A percentile compares a stretch with the other conserved stretches of the same genome.
These are phyloP conservation scores for Danio jaintianensis DNA, from an alignment of 2,797 vertebrate species.

Conservation along the genomic window DNA sequence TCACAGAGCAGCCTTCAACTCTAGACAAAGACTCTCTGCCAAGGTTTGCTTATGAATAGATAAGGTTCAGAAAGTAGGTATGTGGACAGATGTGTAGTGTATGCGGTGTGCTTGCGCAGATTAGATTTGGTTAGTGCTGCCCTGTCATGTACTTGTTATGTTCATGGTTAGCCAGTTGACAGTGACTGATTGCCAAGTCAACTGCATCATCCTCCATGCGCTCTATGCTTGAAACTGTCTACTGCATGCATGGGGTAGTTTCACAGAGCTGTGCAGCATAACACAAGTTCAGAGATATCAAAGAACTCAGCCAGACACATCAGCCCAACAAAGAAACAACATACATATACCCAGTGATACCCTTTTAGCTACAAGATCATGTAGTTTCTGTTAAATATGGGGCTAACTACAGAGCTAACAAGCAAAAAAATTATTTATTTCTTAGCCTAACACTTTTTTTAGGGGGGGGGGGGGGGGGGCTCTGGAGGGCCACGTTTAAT, in stretches of 20 bases:
- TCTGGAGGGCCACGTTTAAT: too few relatives aligned
- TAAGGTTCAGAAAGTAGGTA: neutral
- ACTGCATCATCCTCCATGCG: constrained; percentile 86
- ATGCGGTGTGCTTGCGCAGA: constrained; percentile 45
- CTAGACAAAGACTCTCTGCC: constrained; percentile 62
- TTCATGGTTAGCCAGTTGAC: constrained; percentile 59
- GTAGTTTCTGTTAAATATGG: neutral
- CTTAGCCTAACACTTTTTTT: neutral
- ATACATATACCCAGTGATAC: neutral
- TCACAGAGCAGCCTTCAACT: constrained; percentile 85
- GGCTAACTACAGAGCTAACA: neutral
- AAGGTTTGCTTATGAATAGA: constrained; percentile 56
- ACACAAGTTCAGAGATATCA: constrained; percentile 55
- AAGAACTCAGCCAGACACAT: constrained; percentile 62
- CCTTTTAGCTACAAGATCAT: neutral
- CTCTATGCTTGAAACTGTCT: constrained; percentile 53
- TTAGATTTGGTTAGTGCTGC: constrained; percentile 48
- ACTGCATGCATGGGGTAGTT: constrained; percentile 76
- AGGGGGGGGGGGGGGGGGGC: too few relatives aligned
- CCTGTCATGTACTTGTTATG: constrained; percentile 48
- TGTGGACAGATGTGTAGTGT: constrained; percentile 41
- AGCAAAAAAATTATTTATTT: neutral
- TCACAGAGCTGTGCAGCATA: constrained; percentile 56
- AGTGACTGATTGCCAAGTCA: constrained; percentile 66
- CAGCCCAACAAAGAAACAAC: constrained; percentile 19